Conservation (phyloP, 2,888 invertebrate genomes). For the Drosophila niveifrons region DNA sequence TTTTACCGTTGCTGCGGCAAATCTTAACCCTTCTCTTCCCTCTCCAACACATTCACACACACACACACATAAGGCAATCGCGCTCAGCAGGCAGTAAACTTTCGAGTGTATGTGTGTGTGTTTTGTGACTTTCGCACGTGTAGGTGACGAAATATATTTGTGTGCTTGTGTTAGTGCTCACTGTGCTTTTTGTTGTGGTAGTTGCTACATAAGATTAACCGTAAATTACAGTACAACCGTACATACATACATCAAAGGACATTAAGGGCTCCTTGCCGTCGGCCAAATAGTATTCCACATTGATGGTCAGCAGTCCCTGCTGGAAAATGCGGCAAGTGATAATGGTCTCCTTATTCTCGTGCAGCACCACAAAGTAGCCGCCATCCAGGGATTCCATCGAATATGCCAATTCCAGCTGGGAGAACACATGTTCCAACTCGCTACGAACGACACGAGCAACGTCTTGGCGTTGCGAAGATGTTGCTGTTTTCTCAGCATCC, state of each 20-base stretch:
- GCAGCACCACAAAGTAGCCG: constrained; percentile 89
- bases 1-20: constrained; percentile 29
- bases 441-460: constrained; percentile 89
- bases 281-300: constrained; percentile 93
- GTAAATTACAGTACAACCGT: constrained; percentile 11
- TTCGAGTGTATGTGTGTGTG: constrained; percentile 15
- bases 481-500: constrained; percentile 89
- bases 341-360: constrained; percentile 90
- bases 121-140: constrained; percentile 45
- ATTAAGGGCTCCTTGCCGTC: constrained; percentile 91
- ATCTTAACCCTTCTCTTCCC: constrained; percentile 36
- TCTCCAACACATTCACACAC: background rate
- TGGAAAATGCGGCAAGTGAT: constrained; percentile 90
- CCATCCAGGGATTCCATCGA: constrained; percentile 89
- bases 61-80: constrained; percentile 7
- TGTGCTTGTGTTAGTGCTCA: constrained; percentile 19
- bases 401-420: constrained; percentile 89
- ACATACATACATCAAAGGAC: constrained; percentile 89
- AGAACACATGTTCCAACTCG: constrained; percentile 90
- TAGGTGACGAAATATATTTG: constrained; percentile 39
- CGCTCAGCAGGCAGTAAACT: constrained; percentile 19
- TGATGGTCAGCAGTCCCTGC: constrained; percentile 91
- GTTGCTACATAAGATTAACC: constrained; percentile 5
- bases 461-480: constrained; percentile 88
- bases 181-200: constrained; percentile 3